Base-by-base conservation (phyloP, 2,113 vertebrate species). In the Fregata magnificens region DNA sequence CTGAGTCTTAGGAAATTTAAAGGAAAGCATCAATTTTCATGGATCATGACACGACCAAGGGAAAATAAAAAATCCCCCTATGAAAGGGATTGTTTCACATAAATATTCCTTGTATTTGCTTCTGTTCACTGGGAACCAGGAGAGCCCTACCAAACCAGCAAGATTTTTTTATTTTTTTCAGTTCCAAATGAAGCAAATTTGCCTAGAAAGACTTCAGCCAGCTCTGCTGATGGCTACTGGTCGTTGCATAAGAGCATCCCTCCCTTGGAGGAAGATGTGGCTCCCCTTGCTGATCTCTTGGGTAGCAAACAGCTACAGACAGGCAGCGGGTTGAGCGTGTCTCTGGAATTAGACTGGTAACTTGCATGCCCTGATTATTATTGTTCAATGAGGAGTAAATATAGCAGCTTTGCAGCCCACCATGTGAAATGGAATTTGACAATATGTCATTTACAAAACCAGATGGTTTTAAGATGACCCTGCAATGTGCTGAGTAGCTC, bases 231-330 rank as follows among this genome's bases (percentile, higher is more conserved):
- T 32, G 42, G 31, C 66, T 86, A 5, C 58, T 52, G 67, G 66
- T 44, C 8, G 0, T 55, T 59, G 56, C 38, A 7, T 3, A 10
- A 45, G 55, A 45, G 11, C 29, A 8, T 76, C 22, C 15, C 42
- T 25, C 19, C 12, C 24, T 42, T 28, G 44, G 40, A 59, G 67
- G 59, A 58, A 59, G 16, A 32, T 32, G 56, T 20, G 49, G 28
- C 20, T 87, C 21, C 77, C 32, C 67, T 58, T 2, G 2, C 34
- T 55, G 49, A 49, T 20, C 67, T 73, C 62, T 6, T 14, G 56
- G 21, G 3, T 5, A 38, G 22, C 49, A 65, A 44, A 58, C 11
- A 62, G 22, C 24, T 38, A 15, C 45, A 5, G 0, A 0, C n/a
- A 9, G 71, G 47, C 65, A 73, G 34, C 38, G 16, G 25, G 44